These are phyloP conservation scores for Matsumurasca onukii DNA, from an alignment of 1,140 invertebrate genomes.

Conservation along the genomic window DNA sequence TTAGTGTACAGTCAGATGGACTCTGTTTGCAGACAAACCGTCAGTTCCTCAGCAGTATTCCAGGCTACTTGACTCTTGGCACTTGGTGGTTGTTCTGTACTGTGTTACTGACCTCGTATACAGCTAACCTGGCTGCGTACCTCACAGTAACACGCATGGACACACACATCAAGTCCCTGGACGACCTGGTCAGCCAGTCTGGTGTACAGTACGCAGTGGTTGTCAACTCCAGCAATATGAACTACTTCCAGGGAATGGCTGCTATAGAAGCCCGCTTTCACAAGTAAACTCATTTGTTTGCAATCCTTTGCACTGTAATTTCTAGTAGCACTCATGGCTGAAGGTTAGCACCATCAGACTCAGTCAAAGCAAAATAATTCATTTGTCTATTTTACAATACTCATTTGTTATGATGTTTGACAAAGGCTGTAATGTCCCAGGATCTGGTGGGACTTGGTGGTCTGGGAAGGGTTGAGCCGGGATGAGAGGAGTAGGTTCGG, in stretches of 20 bases:
- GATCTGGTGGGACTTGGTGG: constrained; percentile 96
- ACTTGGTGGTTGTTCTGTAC: constrained; percentile 96
- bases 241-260: constrained; percentile 12
- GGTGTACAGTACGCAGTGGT: constrained; percentile 37
- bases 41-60: constrained; percentile 44
- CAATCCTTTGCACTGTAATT: not conserved
- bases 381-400: not conserved
- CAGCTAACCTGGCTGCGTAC: constrained; percentile 95
- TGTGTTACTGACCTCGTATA: constrained; percentile 95
- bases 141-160: constrained; percentile 85
- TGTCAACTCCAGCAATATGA: not conserved
- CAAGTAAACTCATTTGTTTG: not conserved
- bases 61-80: constrained; percentile 52
- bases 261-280: not conserved
- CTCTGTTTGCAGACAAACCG: too few species aligned
- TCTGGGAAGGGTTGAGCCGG: constrained; percentile 87
- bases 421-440: constrained; percentile 50
- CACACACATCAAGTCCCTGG: constrained; percentile 76
- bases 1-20: too few species aligned
- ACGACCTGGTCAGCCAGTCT: constrained; percentile 79
- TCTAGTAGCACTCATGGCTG: not conserved
- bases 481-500: constrained; percentile 88
- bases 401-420: not conserved
- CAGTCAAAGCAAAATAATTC: not conserved
- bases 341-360: not conserved